These are phyloP conservation scores for Rostratula benghalensis DNA, from an alignment of 2,113 vertebrate species.

Conservation along the genomic window DNA sequence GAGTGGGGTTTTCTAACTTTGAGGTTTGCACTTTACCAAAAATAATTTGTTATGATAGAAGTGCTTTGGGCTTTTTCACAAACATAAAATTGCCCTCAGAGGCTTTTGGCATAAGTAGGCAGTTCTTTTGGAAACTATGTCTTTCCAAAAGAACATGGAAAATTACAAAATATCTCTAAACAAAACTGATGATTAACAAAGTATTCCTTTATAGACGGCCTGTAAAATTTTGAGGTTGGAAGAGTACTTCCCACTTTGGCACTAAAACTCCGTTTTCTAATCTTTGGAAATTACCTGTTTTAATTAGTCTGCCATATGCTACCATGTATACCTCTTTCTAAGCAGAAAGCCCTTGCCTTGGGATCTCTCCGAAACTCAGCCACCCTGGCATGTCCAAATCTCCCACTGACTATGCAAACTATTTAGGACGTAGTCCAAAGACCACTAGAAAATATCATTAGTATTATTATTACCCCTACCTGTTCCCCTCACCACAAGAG, in stretches of 20 bases:
- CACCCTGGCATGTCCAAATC: neutral
- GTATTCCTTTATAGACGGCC: neutral
- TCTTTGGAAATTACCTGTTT: conserved; percentile 1
- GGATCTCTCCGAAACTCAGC: neutral
- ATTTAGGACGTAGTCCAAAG: conserved; percentile 12
- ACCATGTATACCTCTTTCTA: neutral
- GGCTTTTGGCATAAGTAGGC: neutral
- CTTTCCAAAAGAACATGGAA: neutral
- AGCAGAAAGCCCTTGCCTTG: neutral
- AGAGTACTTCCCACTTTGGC: neutral
- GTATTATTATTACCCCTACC: neutral
- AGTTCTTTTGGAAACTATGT: neutral
- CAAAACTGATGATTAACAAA: neutral
- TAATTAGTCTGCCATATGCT: conserved; percentile 22
- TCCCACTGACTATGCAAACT: conserved; percentile 20
- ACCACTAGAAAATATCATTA: neutral
- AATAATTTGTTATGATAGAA: neutral
- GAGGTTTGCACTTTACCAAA: neutral
- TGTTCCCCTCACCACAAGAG: neutral
- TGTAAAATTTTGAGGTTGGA: neutral
- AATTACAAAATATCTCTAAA: neutral
- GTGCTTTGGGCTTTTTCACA: neutral
- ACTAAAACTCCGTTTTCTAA: neutral
- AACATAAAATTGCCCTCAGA: neutral
- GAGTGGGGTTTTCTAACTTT: neutral